A percentile compares a stretch with the other conserved stretches of the same genome.
Conservation (phyloP, 1,140 invertebrate genomes). For the Anthonomus grandis region DNA sequence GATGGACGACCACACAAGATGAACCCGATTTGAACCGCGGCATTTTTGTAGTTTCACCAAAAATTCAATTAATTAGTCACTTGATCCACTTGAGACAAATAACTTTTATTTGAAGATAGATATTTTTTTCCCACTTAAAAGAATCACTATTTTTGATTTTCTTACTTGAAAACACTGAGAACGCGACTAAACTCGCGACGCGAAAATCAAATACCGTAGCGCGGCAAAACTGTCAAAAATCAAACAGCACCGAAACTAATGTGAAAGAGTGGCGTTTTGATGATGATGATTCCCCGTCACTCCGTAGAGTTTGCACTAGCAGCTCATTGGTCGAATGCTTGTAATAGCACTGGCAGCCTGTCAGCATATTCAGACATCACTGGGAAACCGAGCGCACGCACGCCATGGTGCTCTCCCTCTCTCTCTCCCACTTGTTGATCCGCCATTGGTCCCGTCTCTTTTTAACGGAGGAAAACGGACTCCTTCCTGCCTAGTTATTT, state of each 20-base stretch:
- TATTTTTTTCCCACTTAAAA: constrained; percentile 1
- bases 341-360: constrained; percentile 49
- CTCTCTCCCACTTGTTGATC: constrained; percentile 27
- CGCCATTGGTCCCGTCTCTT: constrained; percentile 33
- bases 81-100: constrained; percentile 5
- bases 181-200: not conserved
- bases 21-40: constrained; percentile 14
- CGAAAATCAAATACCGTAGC: constrained; percentile 6
- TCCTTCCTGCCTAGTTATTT: constrained; percentile 43
- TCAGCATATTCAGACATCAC: constrained; percentile 51
- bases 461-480: constrained; percentile 31
- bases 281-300: constrained; percentile 37
- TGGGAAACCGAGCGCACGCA: constrained; percentile 42
- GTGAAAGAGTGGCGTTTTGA: constrained; percentile 22
- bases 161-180: not conserved
- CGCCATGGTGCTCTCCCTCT: constrained; percentile 38
- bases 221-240: constrained; percentile 44
- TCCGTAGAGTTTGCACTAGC: constrained; percentile 42
- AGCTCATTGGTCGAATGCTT: constrained; percentile 45
- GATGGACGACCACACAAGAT: constrained; percentile 22
- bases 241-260: constrained; percentile 35
- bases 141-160: too few species aligned
- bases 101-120: not conserved
- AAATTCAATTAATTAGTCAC: constrained; percentile 4
- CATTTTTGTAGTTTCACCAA: constrained; percentile 17